Percentiles rank a stretch among this genome's conserved stretches.
phyloP scores from a whole-genome alignment of 2,888 invertebrate species.

The Polydrusus tereticollis region DNA sequence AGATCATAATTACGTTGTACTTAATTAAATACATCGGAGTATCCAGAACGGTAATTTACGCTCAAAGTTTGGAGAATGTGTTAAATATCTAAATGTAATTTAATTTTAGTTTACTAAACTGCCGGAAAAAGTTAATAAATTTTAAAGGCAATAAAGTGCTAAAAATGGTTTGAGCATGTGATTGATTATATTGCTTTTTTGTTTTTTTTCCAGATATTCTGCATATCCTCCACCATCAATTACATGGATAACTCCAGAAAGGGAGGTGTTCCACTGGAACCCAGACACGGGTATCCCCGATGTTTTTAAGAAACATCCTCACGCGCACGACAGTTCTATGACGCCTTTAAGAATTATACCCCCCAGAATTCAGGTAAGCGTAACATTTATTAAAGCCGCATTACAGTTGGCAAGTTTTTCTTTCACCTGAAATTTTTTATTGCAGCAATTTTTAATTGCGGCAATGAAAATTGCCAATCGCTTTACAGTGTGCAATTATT shows the following conservation, averaged over 20 bases:
- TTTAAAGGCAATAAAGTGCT: neutral
- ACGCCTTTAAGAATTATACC: slow-evolving; percentile 64
- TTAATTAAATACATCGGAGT: neutral
- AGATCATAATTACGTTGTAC: neutral
- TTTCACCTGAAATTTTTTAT: too few relatives aligned
- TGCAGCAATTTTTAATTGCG: too few relatives aligned
- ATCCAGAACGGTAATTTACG: neutral
- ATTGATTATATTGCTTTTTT: neutral
- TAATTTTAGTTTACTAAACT: neutral
- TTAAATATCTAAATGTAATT: neutral
- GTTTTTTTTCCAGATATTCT: slow-evolving; percentile 56
- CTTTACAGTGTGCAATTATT: too few relatives aligned
- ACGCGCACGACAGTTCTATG: slow-evolving; percentile 71
- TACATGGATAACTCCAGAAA: slow-evolving; percentile 87
- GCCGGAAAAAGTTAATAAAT: neutral
- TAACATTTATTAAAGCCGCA: neutral
- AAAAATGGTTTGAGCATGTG: too few relatives aligned
- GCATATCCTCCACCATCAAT: slow-evolving; percentile 85
- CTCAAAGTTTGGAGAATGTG: neutral
- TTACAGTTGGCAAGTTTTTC: too few relatives aligned
- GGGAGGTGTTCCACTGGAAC: slow-evolving; percentile 82
- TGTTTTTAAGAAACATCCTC: slow-evolving; percentile 77
- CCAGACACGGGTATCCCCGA: slow-evolving; percentile 78
- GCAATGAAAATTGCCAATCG: too few relatives aligned
- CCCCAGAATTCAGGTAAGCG: slow-evolving; percentile 72